Percentiles rank a stretch among this genome's conserved stretches.
Conservation (phyloP, 1,140 invertebrate genomes). For the Scaptomyza pallida region DNA sequence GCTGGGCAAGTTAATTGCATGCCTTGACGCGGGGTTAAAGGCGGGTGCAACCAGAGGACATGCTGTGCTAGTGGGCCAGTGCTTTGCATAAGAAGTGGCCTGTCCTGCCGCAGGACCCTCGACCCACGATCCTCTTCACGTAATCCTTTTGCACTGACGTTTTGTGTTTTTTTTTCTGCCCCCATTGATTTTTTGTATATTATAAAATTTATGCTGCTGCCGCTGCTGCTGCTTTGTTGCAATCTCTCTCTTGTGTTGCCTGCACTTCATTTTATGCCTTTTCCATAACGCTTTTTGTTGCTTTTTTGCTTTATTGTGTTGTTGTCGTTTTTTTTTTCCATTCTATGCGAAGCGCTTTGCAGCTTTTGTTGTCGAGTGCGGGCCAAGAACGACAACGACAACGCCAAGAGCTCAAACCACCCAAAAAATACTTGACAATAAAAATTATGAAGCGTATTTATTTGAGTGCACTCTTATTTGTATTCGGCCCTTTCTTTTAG, state of each 20-base stretch:
- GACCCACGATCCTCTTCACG: constrained; percentile 2
- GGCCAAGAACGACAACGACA: constrained; percentile 26
- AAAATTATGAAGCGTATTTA: constrained; percentile 64
- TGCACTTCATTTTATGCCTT: constrained; percentile 51
- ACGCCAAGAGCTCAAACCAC: constrained; percentile 39
- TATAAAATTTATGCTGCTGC: constrained; percentile 58
- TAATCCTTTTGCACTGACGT: constrained; percentile 37
- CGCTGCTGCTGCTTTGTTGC: constrained; percentile 46
- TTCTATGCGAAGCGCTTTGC: constrained; percentile 34
- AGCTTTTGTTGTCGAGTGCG: constrained; percentile 55
- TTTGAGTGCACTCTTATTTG: constrained; percentile 59
- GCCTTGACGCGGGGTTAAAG: background rate
- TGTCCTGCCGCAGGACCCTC: constrained; percentile 22
- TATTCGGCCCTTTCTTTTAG: constrained; percentile 48
- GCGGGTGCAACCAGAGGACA: background rate
- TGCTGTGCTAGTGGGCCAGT: constrained; percentile 28
- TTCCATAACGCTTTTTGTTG: constrained; percentile 16
- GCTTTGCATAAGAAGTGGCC: constrained; percentile 51
- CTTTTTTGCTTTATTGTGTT: constrained; percentile 1
- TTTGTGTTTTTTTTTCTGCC: constrained; percentile 1
- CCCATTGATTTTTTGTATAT: constrained; percentile 47
- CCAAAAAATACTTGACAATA: constrained; percentile 52
- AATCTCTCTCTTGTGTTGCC: constrained; percentile 35
- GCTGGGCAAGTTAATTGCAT: constrained; percentile 48
- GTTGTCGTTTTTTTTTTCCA: constrained; percentile 7